phyloP scores from a whole-genome alignment of 1,140 invertebrate species.

The Sitobion miscanthi region DNA sequence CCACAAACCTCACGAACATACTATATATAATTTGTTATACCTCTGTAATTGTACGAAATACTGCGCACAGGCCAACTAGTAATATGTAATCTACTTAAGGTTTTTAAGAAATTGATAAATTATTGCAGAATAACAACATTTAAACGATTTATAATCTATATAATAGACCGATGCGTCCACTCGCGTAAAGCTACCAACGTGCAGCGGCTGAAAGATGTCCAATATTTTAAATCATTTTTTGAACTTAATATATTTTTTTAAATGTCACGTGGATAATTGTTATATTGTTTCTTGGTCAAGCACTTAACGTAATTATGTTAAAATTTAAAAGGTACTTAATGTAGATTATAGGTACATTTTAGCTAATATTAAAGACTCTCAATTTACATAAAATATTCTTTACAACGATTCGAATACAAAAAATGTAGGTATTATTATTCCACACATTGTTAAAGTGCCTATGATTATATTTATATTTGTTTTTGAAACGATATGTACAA shows the following conservation, averaged over 20 bases:
- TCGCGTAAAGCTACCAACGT: neutral
- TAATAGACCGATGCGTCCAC: neutral
- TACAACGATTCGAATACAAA: neutral
- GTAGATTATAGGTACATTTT: neutral
- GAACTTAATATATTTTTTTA: neutral
- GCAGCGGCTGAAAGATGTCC: neutral
- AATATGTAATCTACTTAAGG: neutral
- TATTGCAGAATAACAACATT: neutral
- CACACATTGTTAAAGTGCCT: neutral
- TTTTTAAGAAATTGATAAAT: neutral
- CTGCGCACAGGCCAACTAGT: too few relatives aligned
- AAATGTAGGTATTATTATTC: neutral
- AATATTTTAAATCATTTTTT: neutral
- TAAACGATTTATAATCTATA: neutral
- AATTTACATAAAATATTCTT: neutral
- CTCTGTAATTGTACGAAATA: too few relatives aligned
- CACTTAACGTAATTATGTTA: too few relatives aligned
- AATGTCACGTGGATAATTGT: neutral
- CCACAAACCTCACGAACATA: too few relatives aligned
- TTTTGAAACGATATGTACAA: neutral
- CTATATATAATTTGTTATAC: too few relatives aligned
- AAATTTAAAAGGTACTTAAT: too few relatives aligned
- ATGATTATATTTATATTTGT: neutral
- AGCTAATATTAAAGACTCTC: neutral
- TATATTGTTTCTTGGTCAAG: too few relatives aligned